Evolutionary conservation across 1,140 invertebrate species (phyloP).

Genomic region (Scaptomyza pallida): DNA sequence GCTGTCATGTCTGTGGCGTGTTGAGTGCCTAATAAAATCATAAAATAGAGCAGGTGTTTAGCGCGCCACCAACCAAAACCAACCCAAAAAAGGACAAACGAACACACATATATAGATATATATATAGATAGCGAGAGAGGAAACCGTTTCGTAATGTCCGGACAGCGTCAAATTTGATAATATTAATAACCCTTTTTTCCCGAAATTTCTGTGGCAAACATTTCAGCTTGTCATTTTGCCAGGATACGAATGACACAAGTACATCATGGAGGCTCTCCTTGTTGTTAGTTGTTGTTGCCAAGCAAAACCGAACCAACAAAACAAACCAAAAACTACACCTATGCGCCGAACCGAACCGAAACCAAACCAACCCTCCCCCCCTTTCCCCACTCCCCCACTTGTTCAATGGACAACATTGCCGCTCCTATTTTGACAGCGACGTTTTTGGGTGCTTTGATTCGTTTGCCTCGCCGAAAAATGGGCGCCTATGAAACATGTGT

Average conservation of each 20-base stretch:
- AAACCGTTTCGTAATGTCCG: conserved; percentile 47
- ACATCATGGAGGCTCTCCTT: conserved; percentile 47
- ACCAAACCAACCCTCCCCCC: background rate
- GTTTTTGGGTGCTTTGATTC: conserved; percentile 75
- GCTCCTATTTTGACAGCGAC: conserved; percentile 66
- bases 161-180: conserved; percentile 74
- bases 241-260: conserved; percentile 64
- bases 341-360: conserved; percentile 1
- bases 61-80: conserved; percentile 52
- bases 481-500: conserved; percentile 72
- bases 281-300: conserved; percentile 64
- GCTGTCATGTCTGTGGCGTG: conserved; percentile 60
- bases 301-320: conserved; percentile 24
- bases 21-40: conserved; percentile 80
- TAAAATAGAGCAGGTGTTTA: conserved; percentile 78
- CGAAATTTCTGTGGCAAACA: conserved; percentile 79
- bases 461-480: conserved; percentile 34
- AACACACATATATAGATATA: background rate
- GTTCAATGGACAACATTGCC: conserved; percentile 9
- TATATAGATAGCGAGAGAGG: background rate
- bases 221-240: conserved; percentile 76
- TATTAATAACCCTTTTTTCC: conserved; percentile 80
- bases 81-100: conserved; percentile 31
- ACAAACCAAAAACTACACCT: conserved; percentile 11
- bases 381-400: too few relatives aligned